These are phyloP conservation scores for Nephotettix cincticeps DNA, from an alignment of 1,140 invertebrate genomes.

Conservation along the genomic window DNA sequence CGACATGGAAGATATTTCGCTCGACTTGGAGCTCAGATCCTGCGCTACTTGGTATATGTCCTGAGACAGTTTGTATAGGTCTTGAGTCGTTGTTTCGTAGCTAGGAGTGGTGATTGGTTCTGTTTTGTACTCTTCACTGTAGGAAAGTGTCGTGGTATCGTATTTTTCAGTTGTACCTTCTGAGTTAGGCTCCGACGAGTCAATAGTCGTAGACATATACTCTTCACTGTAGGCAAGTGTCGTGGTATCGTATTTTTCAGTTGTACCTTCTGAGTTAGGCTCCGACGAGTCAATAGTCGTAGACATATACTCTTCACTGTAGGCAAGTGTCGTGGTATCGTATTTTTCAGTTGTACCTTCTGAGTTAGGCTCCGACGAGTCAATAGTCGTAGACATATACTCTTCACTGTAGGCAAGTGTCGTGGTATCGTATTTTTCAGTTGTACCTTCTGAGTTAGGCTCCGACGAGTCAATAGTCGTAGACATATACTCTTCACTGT, in stretches of 20 bases:
- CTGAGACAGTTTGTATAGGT: constrained; percentile 1
- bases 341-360: too few relatives aligned
- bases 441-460: too few relatives aligned
- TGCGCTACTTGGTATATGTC: constrained; percentile 1
- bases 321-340: too few relatives aligned
- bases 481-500: too few relatives aligned
- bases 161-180: neutral
- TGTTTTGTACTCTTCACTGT: neutral
- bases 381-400: too few relatives aligned
- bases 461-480: too few relatives aligned
- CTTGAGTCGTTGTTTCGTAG: neutral
- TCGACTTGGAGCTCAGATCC: neutral
- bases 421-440: too few relatives aligned
- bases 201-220: neutral
- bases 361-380: too few relatives aligned
- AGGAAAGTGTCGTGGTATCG: too few relatives aligned
- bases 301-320: too few relatives aligned
- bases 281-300: too few relatives aligned
- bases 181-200: neutral
- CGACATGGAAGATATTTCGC: constrained; percentile 2
- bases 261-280: neutral
- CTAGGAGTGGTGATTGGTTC: neutral
- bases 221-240: neutral
- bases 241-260: neutral
- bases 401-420: too few relatives aligned